Evolutionary conservation across 2,888 invertebrate genomes (phyloP).

Genomic region (Prosapia bicincta): DNA sequence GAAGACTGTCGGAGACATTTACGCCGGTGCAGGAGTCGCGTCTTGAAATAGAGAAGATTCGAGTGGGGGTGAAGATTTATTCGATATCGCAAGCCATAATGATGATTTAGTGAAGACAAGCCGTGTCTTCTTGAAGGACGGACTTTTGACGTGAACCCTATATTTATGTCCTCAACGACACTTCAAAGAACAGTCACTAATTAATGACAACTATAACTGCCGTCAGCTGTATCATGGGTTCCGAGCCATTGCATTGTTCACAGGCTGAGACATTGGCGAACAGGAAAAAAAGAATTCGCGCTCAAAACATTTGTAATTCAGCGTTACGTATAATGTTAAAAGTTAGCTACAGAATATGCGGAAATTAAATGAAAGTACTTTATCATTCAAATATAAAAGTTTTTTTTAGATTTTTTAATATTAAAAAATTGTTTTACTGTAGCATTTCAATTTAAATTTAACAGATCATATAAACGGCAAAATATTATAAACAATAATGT

Average conservation of each 20-base stretch:
- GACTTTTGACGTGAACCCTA: slow-evolving; percentile 19
- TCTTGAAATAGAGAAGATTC: slow-evolving; percentile 26
- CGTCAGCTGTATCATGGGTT: slow-evolving; percentile 8
- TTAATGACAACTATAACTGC: slow-evolving; percentile 16
- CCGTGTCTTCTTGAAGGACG: slow-evolving; percentile 14
- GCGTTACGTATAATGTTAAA: too few species aligned
- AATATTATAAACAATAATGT: too few species aligned
- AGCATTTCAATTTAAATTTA: too few species aligned
- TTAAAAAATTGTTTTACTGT: too few species aligned
- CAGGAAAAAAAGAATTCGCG: too few species aligned
- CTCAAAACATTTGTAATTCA: too few species aligned
- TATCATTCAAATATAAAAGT: too few species aligned
- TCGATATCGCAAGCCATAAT: slow-evolving; percentile 30
- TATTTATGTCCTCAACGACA: slow-evolving; percentile 29
- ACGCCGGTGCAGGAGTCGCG: slow-evolving; percentile 6
- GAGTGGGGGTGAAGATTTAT: slow-evolving; percentile 24
- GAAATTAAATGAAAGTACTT: too few species aligned
- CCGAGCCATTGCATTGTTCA: background rate
- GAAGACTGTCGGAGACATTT: background rate
- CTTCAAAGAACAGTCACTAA: slow-evolving; percentile 28
- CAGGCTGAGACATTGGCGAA: too few species aligned
- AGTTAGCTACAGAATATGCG: too few species aligned
- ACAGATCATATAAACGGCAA: too few species aligned
- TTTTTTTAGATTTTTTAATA: too few species aligned
- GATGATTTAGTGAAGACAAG: slow-evolving; percentile 31